Percentiles rank a stretch among this genome's conserved stretches.
phyloP scores from a whole-genome alignment of 2,113 vertebrate genomes.

The Pituophis catenifer region DNA sequence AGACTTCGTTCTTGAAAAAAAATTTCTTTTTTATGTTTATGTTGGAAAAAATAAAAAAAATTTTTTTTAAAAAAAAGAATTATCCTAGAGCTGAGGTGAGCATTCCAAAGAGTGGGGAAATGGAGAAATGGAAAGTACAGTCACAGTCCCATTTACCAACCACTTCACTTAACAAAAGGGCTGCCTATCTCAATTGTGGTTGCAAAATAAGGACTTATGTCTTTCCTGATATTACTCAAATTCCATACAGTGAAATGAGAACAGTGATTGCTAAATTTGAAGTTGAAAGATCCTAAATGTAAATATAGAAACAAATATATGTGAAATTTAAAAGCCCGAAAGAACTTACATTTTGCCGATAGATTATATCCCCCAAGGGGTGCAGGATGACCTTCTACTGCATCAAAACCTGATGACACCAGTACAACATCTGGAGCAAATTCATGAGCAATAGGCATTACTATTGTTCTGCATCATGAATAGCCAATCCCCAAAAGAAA shows the following conservation, averaged over 20 bases:
- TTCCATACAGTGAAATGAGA: not conserved
- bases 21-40: no score
- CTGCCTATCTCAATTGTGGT: not conserved
- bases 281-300: not conserved
- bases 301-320: not conserved
- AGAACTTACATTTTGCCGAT: conserved; percentile 89
- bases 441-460: conserved; percentile 94
- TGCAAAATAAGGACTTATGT: not conserved
- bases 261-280: not conserved
- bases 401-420: conserved; percentile 93
- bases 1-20: no score
- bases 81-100: not conserved
- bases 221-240: not conserved
- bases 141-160: not conserved
- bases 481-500: not conserved
- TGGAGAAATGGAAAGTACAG: not conserved
- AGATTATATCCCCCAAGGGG: conserved; percentile 92
- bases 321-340: not conserved
- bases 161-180: not conserved
- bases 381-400: conserved; percentile 89
- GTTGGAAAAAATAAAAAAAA: no score
- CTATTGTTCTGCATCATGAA: conserved; percentile 79
- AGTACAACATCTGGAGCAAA: conserved; percentile 92
- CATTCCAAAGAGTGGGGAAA: not conserved
- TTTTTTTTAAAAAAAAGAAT: not conserved